Evolutionary conservation across 2,888 invertebrate species (phyloP).

Genomic region (Pteria penguin): DNA sequence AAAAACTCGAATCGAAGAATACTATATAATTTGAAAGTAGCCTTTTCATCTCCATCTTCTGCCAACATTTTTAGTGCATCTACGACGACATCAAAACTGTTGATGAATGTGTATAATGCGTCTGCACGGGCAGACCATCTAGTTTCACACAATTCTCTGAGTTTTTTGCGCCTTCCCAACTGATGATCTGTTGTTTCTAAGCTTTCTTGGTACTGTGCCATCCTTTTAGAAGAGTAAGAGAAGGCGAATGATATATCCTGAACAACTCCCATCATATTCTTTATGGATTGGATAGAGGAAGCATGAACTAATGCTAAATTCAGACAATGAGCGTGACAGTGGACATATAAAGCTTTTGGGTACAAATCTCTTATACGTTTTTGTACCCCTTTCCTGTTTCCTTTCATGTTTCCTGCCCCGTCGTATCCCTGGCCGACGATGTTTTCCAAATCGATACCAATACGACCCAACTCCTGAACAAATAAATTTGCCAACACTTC

Average conservation of each 20-base stretch:
- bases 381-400: constrained; percentile 38
- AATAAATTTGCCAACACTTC: constrained; percentile 2
- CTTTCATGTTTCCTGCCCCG: constrained; percentile 40
- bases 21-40: not conserved
- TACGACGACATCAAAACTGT: not conserved
- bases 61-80: not conserved
- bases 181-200: constrained; percentile 23
- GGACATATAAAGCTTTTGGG: constrained; percentile 40
- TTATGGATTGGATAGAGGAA: constrained; percentile 35
- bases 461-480: not conserved
- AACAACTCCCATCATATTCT: constrained; percentile 42
- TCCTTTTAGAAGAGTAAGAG: constrained; percentile 25
- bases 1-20: constrained; percentile 27
- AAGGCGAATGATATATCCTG: constrained; percentile 34
- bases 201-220: constrained; percentile 4
- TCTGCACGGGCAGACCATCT: not conserved
- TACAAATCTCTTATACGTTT: constrained; percentile 38
- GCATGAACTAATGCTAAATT: constrained; percentile 42
- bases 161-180: constrained; percentile 23
- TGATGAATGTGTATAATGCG: not conserved
- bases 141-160: not conserved
- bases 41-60: not conserved
- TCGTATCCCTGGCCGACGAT: constrained; percentile 44
- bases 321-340: constrained; percentile 45
- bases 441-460: constrained; percentile 2